Conservation (phyloP, 92 coral and sea anemone species). For the Siderastrea siderea region DNA sequence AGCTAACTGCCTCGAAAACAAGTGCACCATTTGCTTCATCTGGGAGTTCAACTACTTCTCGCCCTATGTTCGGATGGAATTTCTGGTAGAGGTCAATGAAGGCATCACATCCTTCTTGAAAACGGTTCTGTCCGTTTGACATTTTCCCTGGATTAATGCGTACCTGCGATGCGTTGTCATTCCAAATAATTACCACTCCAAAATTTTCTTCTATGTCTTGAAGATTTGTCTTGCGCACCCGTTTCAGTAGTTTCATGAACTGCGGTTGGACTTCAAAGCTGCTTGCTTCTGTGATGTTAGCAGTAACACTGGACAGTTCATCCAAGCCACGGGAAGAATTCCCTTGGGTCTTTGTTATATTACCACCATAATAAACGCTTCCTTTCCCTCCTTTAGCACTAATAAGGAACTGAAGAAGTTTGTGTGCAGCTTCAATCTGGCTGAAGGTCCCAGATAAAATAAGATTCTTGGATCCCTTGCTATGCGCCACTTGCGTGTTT, state of each 20-base stretch:
- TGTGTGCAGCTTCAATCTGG: conserved; percentile 40
- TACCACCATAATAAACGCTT: neutral
- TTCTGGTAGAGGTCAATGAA: conserved; percentile 64
- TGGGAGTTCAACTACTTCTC: conserved; percentile 13
- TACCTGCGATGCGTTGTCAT: neutral
- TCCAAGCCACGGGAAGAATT: neutral
- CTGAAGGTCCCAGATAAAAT: conserved; percentile 41
- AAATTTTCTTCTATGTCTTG: conserved; percentile 4
- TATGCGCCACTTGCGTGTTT: conserved; percentile 26
- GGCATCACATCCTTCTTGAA: conserved; percentile 44
- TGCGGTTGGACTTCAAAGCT: conserved; percentile 53
- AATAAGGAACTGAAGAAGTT: neutral
- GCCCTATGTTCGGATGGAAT: conserved; percentile 19
- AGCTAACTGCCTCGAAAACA: neutral
- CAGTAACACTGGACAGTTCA: neutral
- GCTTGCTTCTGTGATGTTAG: neutral
- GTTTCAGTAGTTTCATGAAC: conserved; percentile 54
- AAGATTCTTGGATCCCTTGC: conserved; percentile 1
- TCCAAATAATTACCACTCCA: conserved; percentile 34
- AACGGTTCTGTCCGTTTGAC: neutral
- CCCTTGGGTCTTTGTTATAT: neutral
- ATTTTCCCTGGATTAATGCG: neutral
- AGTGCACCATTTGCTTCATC: neutral
- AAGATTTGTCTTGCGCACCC: neutral
- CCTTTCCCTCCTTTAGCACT: neutral